Percentiles rank a stretch among this genome's conserved stretches.
Evolutionary conservation across 2,797 vertebrate species (phyloP).

Genomic region (Tragelaphus oryx): DNA sequence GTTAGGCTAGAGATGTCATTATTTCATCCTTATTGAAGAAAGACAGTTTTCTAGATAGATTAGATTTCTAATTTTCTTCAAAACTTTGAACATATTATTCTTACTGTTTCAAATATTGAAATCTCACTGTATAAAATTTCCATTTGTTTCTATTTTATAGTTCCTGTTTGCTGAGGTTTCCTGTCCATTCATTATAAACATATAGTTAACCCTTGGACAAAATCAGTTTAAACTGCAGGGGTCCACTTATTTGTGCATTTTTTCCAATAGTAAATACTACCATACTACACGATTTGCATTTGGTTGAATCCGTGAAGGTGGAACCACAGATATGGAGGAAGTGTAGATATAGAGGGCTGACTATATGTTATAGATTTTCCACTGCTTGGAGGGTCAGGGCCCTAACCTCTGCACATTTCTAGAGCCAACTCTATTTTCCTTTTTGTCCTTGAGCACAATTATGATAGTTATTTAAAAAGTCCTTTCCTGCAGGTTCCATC

Average conservation of each 20-base stretch:
- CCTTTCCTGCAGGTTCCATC: background rate
- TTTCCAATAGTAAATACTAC: background rate
- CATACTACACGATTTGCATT: background rate
- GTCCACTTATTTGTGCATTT: background rate
- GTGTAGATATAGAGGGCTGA: background rate
- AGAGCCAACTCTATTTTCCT: background rate
- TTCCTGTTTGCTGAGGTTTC: background rate
- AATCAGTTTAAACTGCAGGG: background rate
- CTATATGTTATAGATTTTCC: background rate
- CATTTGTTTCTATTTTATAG: background rate
- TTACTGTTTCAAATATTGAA: background rate
- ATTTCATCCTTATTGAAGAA: background rate
- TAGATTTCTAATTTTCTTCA: conserved; percentile 14
- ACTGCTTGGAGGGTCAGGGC: background rate
- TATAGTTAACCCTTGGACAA: background rate
- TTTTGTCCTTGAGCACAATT: background rate
- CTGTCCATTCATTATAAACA: background rate
- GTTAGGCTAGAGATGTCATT: background rate
- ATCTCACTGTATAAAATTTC: background rate
- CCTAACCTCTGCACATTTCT: background rate
- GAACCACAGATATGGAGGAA: background rate
- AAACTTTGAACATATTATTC: background rate
- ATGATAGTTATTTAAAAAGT: background rate
- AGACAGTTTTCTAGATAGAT: background rate
- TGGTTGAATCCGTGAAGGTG: background rate